Conservation (phyloP, 2,797 vertebrate species). For the Octomys mimax region DNA sequence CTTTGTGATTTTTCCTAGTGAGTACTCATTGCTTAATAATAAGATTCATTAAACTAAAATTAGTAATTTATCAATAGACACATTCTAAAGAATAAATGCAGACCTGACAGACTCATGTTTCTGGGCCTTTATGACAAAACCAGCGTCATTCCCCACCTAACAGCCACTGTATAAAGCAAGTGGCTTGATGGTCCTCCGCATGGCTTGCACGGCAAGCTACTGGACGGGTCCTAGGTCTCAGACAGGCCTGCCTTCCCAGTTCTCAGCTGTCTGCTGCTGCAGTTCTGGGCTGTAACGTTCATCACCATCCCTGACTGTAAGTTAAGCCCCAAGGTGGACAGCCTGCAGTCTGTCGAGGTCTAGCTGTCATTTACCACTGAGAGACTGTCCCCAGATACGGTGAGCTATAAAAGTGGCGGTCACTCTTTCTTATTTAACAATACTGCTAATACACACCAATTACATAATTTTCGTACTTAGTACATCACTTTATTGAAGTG, state of each 20-base stretch:
- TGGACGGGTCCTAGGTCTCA: not conserved
- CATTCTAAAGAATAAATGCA: not conserved
- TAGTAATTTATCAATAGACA: not conserved
- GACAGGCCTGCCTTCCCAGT: not conserved
- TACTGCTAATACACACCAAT: not conserved
- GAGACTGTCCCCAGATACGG: not conserved
- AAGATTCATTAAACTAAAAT: not conserved
- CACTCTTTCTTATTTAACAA: slow-evolving; percentile 17
- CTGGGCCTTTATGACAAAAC: not conserved
- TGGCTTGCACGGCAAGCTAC: not conserved
- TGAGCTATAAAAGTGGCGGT: not conserved
- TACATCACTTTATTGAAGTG: not conserved
- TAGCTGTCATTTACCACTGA: not conserved
- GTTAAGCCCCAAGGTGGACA: slow-evolving; percentile 24
- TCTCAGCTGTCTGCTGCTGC: not conserved
- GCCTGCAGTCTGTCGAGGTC: not conserved
- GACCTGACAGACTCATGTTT: not conserved
- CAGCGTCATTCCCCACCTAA: not conserved
- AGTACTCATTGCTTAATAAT: not conserved
- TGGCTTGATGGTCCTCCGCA: not conserved
- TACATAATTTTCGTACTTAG: slow-evolving; percentile 16
- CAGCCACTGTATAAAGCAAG: not conserved
- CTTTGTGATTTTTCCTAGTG: not conserved
- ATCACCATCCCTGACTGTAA: not conserved
- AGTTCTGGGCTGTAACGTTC: slow-evolving; percentile 8